These are phyloP conservation scores for Cheilosia urbana DNA, from an alignment of 2,888 invertebrate species.

Conservation along the genomic window DNA sequence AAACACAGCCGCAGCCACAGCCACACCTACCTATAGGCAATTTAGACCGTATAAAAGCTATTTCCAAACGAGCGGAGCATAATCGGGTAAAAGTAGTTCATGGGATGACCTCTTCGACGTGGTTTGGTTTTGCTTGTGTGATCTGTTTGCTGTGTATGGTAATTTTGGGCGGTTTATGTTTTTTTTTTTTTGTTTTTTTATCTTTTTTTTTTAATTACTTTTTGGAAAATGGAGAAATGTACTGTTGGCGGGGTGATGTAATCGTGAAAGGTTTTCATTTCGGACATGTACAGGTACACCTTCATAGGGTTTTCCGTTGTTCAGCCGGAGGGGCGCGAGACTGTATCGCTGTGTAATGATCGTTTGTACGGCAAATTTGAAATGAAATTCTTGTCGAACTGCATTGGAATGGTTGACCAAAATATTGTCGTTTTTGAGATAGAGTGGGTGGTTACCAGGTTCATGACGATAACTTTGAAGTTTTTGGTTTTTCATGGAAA, in stretches of 20 bases:
- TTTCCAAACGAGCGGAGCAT: constrained; percentile 19
- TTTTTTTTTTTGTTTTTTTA: not conserved
- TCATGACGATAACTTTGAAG: too few species aligned
- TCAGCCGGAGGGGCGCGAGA: too few species aligned
- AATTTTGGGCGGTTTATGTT: constrained; percentile 8
- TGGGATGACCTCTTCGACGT: constrained; percentile 43
- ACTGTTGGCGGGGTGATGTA: not conserved
- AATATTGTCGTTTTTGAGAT: too few species aligned
- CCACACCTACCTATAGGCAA: constrained; percentile 55
- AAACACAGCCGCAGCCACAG: not conserved
- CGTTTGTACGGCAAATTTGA: too few species aligned
- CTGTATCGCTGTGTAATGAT: too few species aligned
- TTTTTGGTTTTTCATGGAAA: too few species aligned
- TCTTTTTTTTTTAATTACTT: not conserved
- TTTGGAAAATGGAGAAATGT: constrained; percentile 4
- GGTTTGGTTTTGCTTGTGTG: constrained; percentile 13
- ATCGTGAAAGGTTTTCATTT: too few species aligned
- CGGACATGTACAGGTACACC: too few species aligned
- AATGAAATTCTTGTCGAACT: too few species aligned
- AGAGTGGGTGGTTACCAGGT: too few species aligned
- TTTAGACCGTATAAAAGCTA: constrained; percentile 19
- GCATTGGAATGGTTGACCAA: too few species aligned
- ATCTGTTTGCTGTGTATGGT: constrained; percentile 20
- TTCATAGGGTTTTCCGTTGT: too few species aligned
- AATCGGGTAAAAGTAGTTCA: constrained; percentile 60